phyloP scores from a whole-genome alignment of 2,113 vertebrate genomes.

The Heterocephalus glaber region DNA sequence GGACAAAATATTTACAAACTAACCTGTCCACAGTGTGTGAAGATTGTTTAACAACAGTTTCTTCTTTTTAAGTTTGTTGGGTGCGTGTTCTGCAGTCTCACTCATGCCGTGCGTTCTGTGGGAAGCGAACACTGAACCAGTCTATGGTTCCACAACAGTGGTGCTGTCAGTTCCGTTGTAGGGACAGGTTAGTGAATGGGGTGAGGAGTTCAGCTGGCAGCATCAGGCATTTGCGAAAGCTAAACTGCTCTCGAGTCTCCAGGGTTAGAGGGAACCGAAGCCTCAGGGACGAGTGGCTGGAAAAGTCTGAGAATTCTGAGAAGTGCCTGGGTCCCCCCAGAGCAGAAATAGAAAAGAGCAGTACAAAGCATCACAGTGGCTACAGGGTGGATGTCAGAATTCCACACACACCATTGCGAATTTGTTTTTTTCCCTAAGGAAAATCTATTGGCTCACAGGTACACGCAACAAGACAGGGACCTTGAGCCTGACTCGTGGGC shows the following conservation, averaged over 20 bases:
- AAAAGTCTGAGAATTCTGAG: conserved; percentile 11
- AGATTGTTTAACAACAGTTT: conserved; percentile 6
- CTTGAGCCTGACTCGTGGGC: neutral
- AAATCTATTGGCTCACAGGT: neutral
- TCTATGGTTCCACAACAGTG: neutral
- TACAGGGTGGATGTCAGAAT: neutral
- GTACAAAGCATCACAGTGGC: neutral
- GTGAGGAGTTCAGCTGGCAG: neutral
- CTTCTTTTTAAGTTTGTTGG: neutral
- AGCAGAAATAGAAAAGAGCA: neutral
- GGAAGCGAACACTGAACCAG: neutral
- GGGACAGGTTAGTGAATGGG: neutral
- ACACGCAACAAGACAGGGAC: neutral
- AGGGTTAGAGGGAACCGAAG: neutral
- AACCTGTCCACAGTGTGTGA: neutral
- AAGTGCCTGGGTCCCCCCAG: conserved; percentile 12
- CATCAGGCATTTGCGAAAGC: neutral
- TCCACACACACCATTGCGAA: neutral
- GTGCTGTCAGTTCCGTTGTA: neutral
- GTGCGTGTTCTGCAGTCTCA: neutral
- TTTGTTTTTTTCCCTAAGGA: neutral
- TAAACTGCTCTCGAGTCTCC: neutral
- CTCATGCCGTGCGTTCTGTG: neutral
- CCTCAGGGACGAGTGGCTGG: neutral
- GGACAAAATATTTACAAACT: conserved; percentile 10